These are phyloP conservation scores for Notechis scutatus DNA, from an alignment of 2,113 vertebrate species.

Conservation along the genomic window DNA sequence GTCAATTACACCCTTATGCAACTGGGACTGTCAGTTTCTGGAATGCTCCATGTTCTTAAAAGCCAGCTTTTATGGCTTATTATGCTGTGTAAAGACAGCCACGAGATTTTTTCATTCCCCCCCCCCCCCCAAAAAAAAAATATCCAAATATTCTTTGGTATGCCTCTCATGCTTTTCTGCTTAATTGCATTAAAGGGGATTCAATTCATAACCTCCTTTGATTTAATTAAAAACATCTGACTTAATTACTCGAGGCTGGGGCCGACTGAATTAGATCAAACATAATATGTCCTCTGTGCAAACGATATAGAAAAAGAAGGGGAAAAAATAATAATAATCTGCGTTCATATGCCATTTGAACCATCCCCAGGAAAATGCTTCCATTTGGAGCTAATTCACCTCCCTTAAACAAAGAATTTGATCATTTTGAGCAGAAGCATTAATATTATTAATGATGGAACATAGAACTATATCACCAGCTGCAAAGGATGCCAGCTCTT, in stretches of 20 bases:
- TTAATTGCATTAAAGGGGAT: slow-evolving; percentile 17
- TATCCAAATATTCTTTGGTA: not conserved
- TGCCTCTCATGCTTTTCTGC: not conserved
- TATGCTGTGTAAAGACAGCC: not conserved
- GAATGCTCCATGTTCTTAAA: too few relatives aligned
- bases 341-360: slow-evolving; percentile 12
- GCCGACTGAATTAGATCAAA: slow-evolving; percentile 26
- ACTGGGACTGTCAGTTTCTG: not conserved
- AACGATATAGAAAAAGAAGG: not conserved
- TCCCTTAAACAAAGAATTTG: not conserved
- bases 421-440: not conserved
- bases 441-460: not conserved
- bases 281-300: not conserved
- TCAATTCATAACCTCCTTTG: not conserved
- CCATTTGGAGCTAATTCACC: slow-evolving; percentile 1
- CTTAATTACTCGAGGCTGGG: slow-evolving; percentile 3
- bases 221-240: slow-evolving; percentile 8
- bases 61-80: not conserved
- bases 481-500: not conserved
- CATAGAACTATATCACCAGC: not conserved
- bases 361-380: not conserved
- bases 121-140: not conserved
- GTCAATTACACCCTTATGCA: not conserved
- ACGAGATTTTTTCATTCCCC: not conserved
- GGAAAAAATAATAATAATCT: not conserved